A percentile compares a stretch with the other conserved stretches of the same genome.
phyloP scores from a whole-genome alignment of 2,888 invertebrate species.

The Sialis lutaria region DNA sequence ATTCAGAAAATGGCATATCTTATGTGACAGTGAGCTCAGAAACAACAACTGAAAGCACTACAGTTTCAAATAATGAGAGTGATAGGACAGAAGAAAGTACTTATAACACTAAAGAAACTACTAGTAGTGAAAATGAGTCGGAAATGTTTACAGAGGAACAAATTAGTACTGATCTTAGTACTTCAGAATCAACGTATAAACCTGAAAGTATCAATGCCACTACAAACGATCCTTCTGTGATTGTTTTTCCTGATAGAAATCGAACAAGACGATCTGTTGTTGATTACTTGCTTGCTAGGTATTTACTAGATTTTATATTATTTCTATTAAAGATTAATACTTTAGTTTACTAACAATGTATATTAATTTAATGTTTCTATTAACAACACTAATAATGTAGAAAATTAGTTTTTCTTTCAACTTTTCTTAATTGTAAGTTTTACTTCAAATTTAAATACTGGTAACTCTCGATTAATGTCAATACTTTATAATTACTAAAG shows the following conservation, averaged over 20 bases:
- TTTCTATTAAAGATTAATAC: not conserved
- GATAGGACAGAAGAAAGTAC: not conserved
- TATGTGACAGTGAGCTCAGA: conserved; percentile 5
- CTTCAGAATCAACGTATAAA: conserved; percentile 4
- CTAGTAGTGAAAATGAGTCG: conserved; percentile 3
- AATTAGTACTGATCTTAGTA: conserved; percentile 14
- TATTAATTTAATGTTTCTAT: too few species aligned
- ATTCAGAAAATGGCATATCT: conserved; percentile 3
- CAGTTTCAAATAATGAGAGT: conserved; percentile 3
- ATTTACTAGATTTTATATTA: conserved; percentile 6
- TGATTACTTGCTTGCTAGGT: conserved; percentile 21
- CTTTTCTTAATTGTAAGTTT: too few species aligned
- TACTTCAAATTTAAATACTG: too few species aligned
- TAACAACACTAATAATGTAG: too few species aligned
- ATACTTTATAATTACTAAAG: too few species aligned
- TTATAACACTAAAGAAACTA: conserved; percentile 1
- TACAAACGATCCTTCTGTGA: not conserved
- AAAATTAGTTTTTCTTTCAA: too few species aligned
- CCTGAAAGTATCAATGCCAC: not conserved
- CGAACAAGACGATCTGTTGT: conserved; percentile 18
- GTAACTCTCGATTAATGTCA: too few species aligned
- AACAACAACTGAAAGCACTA: not conserved
- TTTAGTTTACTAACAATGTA: not conserved
- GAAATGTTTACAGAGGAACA: conserved; percentile 13
- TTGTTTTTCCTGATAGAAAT: conserved; percentile 1